phyloP scores from a whole-genome alignment of 2,888 invertebrate genomes.

The Mechanitis mazaeus region DNA sequence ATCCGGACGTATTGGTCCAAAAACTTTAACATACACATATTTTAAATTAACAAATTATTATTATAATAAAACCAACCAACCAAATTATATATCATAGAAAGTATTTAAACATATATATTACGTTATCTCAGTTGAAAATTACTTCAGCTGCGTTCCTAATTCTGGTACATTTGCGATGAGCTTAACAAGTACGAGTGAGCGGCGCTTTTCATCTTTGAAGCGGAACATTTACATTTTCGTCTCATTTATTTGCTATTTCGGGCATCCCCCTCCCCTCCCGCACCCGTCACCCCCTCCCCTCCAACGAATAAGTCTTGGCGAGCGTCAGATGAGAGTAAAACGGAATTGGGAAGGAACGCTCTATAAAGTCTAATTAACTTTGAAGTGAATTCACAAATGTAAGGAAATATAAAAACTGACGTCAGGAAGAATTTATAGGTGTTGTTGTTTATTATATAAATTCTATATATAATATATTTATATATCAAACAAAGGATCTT shows the following conservation, averaged over 20 bases:
- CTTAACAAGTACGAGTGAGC: conserved; percentile 71
- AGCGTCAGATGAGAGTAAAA: conserved; percentile 70
- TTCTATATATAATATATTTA: not conserved
- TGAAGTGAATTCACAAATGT: conserved; percentile 72
- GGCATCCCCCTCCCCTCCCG: conserved; percentile 50
- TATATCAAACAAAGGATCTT: conserved; percentile 40
- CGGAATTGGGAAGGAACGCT: conserved; percentile 75
- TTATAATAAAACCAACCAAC: no score
- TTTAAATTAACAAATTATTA: no score
- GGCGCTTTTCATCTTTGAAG: conserved; percentile 76
- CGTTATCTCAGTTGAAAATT: conserved; percentile 67
- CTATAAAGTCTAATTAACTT: conserved; percentile 77
- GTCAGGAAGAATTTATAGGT: conserved; percentile 53
- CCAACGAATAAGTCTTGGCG: conserved; percentile 72
- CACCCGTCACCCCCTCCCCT: conserved; percentile 50
- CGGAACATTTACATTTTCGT: conserved; percentile 78
- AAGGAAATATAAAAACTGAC: conserved; percentile 67
- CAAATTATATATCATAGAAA: no score
- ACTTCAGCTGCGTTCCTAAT: conserved; percentile 71
- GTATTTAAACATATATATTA: no score
- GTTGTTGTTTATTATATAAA: conserved; percentile 3
- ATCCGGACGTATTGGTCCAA: conserved; percentile 23
- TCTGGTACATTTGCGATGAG: conserved; percentile 75
- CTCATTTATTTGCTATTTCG: conserved; percentile 78
- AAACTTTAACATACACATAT: conserved; percentile 15